These are phyloP conservation scores for Embidobia sp. DNA, from an alignment of 2,888 invertebrate genomes.

Conservation along the genomic window DNA sequence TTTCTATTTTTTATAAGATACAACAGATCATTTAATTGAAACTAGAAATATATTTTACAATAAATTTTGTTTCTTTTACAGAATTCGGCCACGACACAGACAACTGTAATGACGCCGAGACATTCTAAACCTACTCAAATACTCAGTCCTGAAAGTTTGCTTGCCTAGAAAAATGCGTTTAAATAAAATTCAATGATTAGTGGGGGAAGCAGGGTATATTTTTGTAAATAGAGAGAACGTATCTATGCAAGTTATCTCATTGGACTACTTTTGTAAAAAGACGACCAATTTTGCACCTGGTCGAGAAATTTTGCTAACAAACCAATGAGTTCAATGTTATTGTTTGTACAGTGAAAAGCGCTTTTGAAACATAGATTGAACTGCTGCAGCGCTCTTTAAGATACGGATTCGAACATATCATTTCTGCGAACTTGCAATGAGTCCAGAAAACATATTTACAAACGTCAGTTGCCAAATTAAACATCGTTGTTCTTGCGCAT, in stretches of 20 bases:
- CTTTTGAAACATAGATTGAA: slow-evolving; percentile 40
- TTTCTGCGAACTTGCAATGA: slow-evolving; percentile 45
- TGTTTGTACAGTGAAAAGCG: slow-evolving; percentile 37
- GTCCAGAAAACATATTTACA: slow-evolving; percentile 40
- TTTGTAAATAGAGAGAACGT: slow-evolving; percentile 66
- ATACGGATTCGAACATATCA: slow-evolving; percentile 42
- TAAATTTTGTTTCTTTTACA: slow-evolving; percentile 80
- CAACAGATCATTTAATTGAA: background rate
- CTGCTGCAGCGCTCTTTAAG: slow-evolving; percentile 18
- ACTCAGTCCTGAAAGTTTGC: slow-evolving; percentile 45
- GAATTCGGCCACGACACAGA: slow-evolving; percentile 94
- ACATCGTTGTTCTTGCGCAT: slow-evolving; percentile 11
- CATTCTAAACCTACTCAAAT: slow-evolving; percentile 83
- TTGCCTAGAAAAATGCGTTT: slow-evolving; percentile 48
- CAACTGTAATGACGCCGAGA: slow-evolving; percentile 93
- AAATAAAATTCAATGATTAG: slow-evolving; percentile 44
- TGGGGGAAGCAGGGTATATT: slow-evolving; percentile 70
- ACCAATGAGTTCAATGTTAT: slow-evolving; percentile 29
- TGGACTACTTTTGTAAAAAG: slow-evolving; percentile 14
- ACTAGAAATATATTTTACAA: background rate
- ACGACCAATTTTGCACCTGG: background rate
- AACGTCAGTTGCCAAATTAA: slow-evolving; percentile 50
- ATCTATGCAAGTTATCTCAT: slow-evolving; percentile 22
- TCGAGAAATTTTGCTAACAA: slow-evolving; percentile 1
- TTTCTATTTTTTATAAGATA: background rate